Base-by-base conservation (phyloP, 2,797 vertebrate genomes). In the Champsocephalus gunnari region DNA sequence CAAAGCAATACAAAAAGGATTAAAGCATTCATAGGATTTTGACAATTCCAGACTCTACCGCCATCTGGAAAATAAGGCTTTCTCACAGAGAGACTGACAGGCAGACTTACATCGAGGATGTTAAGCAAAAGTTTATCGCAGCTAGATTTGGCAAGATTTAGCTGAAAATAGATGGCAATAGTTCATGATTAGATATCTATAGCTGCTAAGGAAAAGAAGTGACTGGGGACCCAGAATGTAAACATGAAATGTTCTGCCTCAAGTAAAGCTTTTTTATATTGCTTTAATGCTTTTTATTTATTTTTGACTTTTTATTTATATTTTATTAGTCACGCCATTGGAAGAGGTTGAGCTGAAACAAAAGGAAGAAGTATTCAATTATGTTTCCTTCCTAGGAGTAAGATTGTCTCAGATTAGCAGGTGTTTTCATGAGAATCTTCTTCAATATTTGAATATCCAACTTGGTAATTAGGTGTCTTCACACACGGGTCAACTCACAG, bases 1-100 rank as follows among this genome's bases (percentile, higher is more conserved):
- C 62, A 74, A 66, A 55, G 3, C 65, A 4, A 19, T 28, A 44
- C 2, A 66, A 56, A 72, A 63, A 68, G 9, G 1, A 17, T 44
- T 64, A 13, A 6, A 34, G 9, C 11, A 51, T 13, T 58, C 17
- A 10, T 14, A 6, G 3, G 11, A 41, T 56, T 59, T 54, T 9
- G 63, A 47, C 12, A 21, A 5, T n/a, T 73, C 60, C 28, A 28
- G 28, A 28, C 28, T 28, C 28, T 28, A 28, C 28, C 28, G 4
- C 28, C 4, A 28, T 28, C 28, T 28, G 28, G 28, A 28, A 28
- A 28, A 28, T 28, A 28, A 28, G 28, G 28, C 28, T 5, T 5
- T 28, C 28, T 19, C 43, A 71, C 28, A 45, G 11, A 65, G 12
- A 43, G 7, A 21, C 16, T 17, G 7, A 62, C 1, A 44, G 10